Evolutionary conservation across 2,888 invertebrate genomes (phyloP).

Genomic region (Idaea biselata): DNA sequence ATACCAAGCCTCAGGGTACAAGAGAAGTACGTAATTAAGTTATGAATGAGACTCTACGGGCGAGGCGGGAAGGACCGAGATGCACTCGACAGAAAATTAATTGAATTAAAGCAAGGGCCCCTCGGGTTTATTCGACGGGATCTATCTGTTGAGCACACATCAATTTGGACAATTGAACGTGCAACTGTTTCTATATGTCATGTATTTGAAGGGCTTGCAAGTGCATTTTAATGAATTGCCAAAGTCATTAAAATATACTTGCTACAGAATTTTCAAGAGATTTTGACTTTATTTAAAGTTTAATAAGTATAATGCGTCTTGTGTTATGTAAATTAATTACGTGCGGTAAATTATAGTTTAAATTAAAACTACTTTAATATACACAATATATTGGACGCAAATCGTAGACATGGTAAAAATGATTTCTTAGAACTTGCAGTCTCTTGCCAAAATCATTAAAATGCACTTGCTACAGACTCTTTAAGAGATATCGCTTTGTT

Average conservation of each 20-base stretch:
- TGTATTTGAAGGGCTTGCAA: too few species aligned
- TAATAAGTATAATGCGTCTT: conserved; percentile 16
- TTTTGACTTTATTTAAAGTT: neutral
- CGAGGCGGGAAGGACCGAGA: conserved; percentile 24
- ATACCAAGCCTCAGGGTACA: neutral
- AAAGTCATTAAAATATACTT: too few species aligned
- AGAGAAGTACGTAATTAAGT: conserved; percentile 17
- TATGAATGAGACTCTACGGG: conserved; percentile 31
- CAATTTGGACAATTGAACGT: conserved; percentile 72
- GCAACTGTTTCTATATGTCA: conserved; percentile 24
- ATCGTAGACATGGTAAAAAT: conserved; percentile 21
- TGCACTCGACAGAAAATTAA: conserved; percentile 47
- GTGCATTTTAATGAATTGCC: too few species aligned
- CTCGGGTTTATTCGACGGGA: conserved; percentile 54
- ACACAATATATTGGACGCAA: conserved; percentile 29
- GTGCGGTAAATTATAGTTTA: too few species aligned
- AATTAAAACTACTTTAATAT: conserved; percentile 45
- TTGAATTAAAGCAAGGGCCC: conserved; percentile 70
- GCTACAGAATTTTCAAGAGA: too few species aligned
- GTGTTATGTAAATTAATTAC: too few species aligned
- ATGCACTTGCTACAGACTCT: too few species aligned
- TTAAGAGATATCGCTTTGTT: neutral
- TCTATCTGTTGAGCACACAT: conserved; percentile 71
- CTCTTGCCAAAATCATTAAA: too few species aligned
- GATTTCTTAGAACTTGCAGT: too few species aligned